Evolutionary conservation across 2,888 invertebrate genomes (phyloP).

Genomic region (Euplexia lucipara): DNA sequence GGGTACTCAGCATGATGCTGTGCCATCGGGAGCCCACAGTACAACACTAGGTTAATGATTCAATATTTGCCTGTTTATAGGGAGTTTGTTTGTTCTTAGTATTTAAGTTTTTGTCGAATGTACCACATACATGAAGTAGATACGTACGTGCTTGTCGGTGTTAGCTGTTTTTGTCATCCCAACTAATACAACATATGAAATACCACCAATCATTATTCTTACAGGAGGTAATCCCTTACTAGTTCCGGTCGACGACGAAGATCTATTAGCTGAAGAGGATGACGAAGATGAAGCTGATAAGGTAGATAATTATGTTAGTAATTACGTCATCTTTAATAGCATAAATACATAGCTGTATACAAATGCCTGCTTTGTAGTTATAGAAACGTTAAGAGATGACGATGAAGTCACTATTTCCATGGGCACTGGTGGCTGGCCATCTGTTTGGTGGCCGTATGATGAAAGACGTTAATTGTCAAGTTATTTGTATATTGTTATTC

Average conservation of each 20-base stretch:
- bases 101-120: too few species aligned
- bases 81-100: too few species aligned
- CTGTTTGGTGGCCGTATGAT: too few species aligned
- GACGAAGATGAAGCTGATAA: slow-evolving; percentile 98
- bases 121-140: too few species aligned
- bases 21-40: too few species aligned
- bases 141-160: neutral
- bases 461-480: too few species aligned
- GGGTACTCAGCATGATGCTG: too few species aligned
- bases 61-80: too few species aligned
- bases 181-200: neutral
- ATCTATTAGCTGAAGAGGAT: slow-evolving; percentile 93
- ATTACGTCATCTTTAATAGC: slow-evolving; percentile 20
- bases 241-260: slow-evolving; percentile 92
- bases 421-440: neutral
- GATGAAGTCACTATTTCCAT: neutral
- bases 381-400: neutral
- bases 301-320: slow-evolving; percentile 77
- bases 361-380: neutral
- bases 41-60: too few species aligned
- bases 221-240: slow-evolving; percentile 86
- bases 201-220: slow-evolving; percentile 46
- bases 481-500: too few species aligned
- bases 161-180: neutral
- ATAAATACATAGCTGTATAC: neutral